These are phyloP conservation scores for Habrosyne pyritoides DNA, from an alignment of 2,888 invertebrate genomes.

Conservation along the genomic window DNA sequence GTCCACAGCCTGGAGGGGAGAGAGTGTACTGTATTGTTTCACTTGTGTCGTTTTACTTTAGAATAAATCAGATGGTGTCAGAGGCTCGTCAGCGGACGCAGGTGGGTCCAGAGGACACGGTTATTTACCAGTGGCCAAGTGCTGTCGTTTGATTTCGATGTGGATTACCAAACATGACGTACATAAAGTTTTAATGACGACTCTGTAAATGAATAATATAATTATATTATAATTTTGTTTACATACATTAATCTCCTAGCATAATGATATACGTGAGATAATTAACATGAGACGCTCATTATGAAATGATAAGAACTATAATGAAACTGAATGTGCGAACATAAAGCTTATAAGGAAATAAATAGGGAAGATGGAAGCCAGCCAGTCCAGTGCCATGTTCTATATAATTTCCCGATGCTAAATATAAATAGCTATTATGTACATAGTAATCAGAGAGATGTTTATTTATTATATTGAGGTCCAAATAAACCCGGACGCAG, in stretches of 20 bases:
- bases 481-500: slow-evolving; percentile 77
- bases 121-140: slow-evolving; percentile 34
- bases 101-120: slow-evolving; percentile 49
- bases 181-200: background rate
- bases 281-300: background rate
- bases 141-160: slow-evolving; percentile 30
- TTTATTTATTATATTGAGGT: slow-evolving; percentile 60
- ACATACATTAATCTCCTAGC: too few relatives aligned
- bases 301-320: background rate
- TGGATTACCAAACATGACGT: slow-evolving; percentile 14
- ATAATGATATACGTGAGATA: background rate
- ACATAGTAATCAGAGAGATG: slow-evolving; percentile 50
- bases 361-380: too few relatives aligned
- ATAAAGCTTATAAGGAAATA: background rate
- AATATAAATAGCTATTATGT: slow-evolving; percentile 43
- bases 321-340: background rate
- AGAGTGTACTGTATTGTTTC: slow-evolving; percentile 55
- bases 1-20: slow-evolving; percentile 30
- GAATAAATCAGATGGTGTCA: slow-evolving; percentile 73
- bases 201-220: background rate
- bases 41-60: slow-evolving; percentile 48
- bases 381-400: background rate
- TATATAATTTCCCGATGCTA: background rate
- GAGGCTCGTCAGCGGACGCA: slow-evolving; percentile 66
- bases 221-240: too few relatives aligned